Conservation (phyloP, 2,888 invertebrate genomes). For the Corythucha ciliata region DNA sequence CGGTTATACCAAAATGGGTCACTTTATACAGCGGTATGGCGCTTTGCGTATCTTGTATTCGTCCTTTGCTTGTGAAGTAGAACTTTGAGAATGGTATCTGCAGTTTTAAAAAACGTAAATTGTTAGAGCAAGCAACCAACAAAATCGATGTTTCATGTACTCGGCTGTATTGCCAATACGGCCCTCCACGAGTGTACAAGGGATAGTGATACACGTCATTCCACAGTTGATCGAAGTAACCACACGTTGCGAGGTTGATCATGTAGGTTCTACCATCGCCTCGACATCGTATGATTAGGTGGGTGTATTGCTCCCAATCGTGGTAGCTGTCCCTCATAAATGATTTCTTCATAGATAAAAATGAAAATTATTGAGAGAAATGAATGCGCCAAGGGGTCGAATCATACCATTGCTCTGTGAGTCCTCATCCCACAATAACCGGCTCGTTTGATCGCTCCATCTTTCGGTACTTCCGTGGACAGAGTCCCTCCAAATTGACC, state of each 20-base stretch:
- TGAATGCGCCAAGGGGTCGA: neutral
- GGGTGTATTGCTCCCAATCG: conserved; percentile 71
- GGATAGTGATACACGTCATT: conserved; percentile 79
- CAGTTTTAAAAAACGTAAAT: no score
- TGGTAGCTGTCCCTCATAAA: conserved; percentile 61
- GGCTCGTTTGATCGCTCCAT: conserved; percentile 64
- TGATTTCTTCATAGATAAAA: conserved; percentile 58
- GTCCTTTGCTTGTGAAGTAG: conserved; percentile 68
- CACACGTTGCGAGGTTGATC: conserved; percentile 65
- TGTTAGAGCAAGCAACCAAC: neutral
- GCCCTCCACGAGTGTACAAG: conserved; percentile 90
- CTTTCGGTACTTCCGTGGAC: conserved; percentile 61
- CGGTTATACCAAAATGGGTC: conserved; percentile 69
- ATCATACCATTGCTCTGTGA: conserved; percentile 51
- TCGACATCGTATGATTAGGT: conserved; percentile 65
- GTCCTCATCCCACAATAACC: conserved; percentile 78
- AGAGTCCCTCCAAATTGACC: conserved; percentile 64
- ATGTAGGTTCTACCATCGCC: conserved; percentile 92
- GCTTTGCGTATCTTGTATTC: conserved; percentile 72
- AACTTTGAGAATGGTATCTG: conserved; percentile 94
- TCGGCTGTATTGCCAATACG: conserved; percentile 92
- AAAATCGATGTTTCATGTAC: conserved; percentile 44
- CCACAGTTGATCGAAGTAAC: conserved; percentile 76
- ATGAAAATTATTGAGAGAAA: conserved; percentile 7
- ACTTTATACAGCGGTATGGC: conserved; percentile 53